These are phyloP conservation scores for Chironomus riparius DNA, from an alignment of 2,888 invertebrate species.

Conservation along the genomic window DNA sequence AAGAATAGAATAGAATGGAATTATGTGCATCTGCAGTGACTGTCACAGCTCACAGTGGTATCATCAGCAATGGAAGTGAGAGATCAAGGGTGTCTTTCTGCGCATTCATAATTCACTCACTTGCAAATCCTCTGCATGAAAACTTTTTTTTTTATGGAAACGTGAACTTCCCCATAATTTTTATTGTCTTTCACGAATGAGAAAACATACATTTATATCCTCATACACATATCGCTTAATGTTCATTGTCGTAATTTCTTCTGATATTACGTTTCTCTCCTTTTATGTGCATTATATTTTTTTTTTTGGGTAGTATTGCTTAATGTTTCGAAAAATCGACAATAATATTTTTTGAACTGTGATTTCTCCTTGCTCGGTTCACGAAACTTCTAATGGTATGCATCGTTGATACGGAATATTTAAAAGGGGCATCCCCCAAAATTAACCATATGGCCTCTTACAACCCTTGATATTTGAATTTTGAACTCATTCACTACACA, in stretches of 20 bases:
- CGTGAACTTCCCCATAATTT: background rate
- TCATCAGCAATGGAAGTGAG: too few species aligned
- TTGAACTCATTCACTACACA: too few species aligned
- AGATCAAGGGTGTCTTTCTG: background rate
- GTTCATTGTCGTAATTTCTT: background rate
- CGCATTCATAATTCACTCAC: conserved; percentile 6
- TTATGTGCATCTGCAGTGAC: background rate
- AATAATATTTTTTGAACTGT: conserved; percentile 20
- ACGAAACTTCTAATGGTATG: background rate
- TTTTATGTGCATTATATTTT: background rate
- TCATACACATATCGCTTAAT: background rate
- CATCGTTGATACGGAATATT: too few species aligned
- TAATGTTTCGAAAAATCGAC: conserved; percentile 23
- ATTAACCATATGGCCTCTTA: conserved; percentile 17
- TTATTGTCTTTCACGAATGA: conserved; percentile 9
- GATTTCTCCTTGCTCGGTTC: background rate
- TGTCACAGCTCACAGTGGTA: background rate
- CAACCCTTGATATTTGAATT: background rate
- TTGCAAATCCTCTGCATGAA: conserved; percentile 2
- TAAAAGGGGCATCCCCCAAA: conserved; percentile 3
- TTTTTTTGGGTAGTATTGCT: conserved; percentile 4
- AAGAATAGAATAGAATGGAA: background rate
- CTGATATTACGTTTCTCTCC: background rate
- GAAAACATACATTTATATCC: background rate
- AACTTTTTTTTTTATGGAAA: too few species aligned